phyloP scores from a whole-genome alignment of 2,888 invertebrate genomes.

The Chrysodeixis includens region DNA sequence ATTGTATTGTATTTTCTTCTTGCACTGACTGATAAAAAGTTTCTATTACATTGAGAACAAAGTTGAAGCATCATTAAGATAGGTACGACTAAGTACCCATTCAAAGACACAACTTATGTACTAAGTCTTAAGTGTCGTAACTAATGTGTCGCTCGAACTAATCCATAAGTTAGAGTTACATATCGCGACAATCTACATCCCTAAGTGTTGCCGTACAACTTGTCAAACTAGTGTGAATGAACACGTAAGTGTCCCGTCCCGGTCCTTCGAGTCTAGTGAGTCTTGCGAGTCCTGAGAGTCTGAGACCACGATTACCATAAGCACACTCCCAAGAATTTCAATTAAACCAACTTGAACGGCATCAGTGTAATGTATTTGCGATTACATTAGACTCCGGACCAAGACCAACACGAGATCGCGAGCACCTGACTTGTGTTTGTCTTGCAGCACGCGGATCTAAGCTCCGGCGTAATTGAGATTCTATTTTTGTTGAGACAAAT shows the following conservation, averaged over 20 bases:
- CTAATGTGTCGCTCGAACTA: not conserved
- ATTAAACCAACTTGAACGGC: constrained; percentile 50
- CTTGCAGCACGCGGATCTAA: constrained; percentile 39
- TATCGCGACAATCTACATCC: not conserved
- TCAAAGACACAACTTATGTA: not conserved
- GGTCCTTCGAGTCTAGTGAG: no score
- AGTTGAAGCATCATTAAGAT: not conserved
- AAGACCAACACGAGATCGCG: constrained; percentile 53
- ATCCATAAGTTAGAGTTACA: not conserved
- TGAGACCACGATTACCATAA: constrained; percentile 40
- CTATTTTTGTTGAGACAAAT: constrained; percentile 35
- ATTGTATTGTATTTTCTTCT: not conserved
- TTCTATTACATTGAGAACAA: not conserved
- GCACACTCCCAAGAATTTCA: constrained; percentile 55
- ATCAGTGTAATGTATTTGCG: constrained; percentile 57
- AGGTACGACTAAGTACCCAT: no score
- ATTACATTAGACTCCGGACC: constrained; percentile 54
- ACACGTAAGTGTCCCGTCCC: constrained; percentile 6
- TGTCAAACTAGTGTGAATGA: constrained; percentile 6
- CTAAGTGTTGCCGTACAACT: not conserved
- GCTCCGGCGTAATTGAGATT: constrained; percentile 47
- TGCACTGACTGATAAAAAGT: no score
- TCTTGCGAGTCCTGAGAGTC: no score
- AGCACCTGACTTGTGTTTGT: constrained; percentile 56
- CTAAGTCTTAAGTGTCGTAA: not conserved